A percentile compares a stretch with the other conserved stretches of the same genome.
These are phyloP conservation scores for Eriosoma lanigerum DNA, from an alignment of 1,140 invertebrate genomes.

Conservation along the genomic window DNA sequence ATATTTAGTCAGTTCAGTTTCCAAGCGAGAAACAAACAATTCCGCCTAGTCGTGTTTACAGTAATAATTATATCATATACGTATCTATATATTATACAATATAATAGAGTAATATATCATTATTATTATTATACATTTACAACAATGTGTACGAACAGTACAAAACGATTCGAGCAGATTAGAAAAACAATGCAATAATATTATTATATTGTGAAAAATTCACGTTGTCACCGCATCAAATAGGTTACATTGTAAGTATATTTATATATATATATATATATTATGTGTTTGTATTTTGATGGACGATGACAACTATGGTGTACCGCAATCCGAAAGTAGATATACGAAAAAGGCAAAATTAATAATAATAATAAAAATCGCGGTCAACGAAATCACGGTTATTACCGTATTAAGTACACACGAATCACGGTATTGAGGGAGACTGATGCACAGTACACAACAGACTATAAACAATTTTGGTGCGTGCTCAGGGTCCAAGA, in stretches of 20 bases:
- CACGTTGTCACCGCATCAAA: not conserved
- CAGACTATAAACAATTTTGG: not conserved
- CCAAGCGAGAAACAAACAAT: conserved; percentile 11
- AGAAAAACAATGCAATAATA: not conserved
- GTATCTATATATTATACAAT: too few species aligned
- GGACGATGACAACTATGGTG: not conserved
- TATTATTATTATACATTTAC: too few species aligned
- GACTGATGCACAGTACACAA: not conserved
- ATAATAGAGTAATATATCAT: too few species aligned
- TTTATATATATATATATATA: too few species aligned
- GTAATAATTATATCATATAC: not conserved
- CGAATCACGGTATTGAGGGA: not conserved
- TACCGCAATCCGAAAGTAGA: not conserved
- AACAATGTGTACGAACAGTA: not conserved
- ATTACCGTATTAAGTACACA: not conserved
- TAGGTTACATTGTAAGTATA: too few species aligned
- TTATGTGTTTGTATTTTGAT: too few species aligned
- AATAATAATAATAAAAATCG: too few species aligned
- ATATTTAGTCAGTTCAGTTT: conserved; percentile 25
- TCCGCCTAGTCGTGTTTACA: conserved; percentile 1
- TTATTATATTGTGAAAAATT: conserved; percentile 8
- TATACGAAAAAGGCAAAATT: not conserved
- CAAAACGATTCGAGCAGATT: not conserved
- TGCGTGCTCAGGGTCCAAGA: not conserved
- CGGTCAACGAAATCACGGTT: not conserved